Evolutionary conservation across 2,888 invertebrate species (phyloP).

Genomic region (Brachypalpus laphriformis): DNA sequence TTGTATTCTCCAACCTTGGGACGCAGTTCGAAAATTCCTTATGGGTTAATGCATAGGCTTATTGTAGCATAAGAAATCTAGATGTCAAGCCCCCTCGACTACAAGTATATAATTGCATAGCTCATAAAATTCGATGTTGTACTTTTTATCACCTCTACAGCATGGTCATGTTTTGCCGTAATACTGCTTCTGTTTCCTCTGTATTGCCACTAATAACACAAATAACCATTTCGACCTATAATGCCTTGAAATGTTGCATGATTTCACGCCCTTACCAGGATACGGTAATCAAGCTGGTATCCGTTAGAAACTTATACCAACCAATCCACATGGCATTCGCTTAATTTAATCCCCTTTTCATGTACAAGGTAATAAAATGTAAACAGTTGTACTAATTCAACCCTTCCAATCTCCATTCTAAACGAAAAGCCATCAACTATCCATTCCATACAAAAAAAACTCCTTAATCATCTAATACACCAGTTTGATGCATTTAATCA

Average conservation of each 20-base stretch:
- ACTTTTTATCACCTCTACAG: too few relatives aligned
- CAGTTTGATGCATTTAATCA: slow-evolving; percentile 70
- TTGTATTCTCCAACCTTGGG: too few relatives aligned
- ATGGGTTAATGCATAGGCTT: too few relatives aligned
- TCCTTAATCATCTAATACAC: slow-evolving; percentile 46
- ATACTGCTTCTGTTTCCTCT: not conserved
- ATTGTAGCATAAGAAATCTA: too few relatives aligned
- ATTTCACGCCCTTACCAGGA: slow-evolving; percentile 16
- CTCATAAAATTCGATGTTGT: too few relatives aligned
- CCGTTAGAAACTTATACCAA: not conserved
- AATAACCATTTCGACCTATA: not conserved
- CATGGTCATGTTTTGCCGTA: not conserved
- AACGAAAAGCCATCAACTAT: slow-evolving; percentile 1
- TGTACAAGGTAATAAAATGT: not conserved
- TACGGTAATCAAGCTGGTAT: not conserved
- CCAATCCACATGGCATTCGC: not conserved
- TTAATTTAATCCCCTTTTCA: not conserved
- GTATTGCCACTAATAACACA: not conserved
- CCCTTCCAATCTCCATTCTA: not conserved
- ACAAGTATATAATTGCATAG: too few relatives aligned
- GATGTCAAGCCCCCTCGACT: too few relatives aligned
- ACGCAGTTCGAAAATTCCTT: too few relatives aligned
- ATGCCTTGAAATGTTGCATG: not conserved
- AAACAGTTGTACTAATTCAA: slow-evolving; percentile 2
- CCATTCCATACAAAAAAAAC: not conserved